Conservation (phyloP, 2,888 invertebrate genomes). For the Caenorhabditis sp. region DNA sequence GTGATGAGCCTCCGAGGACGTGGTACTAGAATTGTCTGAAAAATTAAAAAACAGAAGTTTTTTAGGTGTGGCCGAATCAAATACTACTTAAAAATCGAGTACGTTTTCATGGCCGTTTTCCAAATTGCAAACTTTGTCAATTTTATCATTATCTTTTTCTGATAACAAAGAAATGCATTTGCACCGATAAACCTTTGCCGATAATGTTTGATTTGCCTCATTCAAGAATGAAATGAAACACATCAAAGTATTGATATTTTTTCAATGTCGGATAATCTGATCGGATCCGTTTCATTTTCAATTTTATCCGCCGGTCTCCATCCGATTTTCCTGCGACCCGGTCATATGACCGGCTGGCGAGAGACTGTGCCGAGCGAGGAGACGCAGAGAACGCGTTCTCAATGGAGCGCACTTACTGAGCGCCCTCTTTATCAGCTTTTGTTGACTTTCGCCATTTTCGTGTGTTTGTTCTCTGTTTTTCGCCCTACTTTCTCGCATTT, state of each 20-base stretch:
- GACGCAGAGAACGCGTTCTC: constrained; percentile 22
- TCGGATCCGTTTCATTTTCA: no score
- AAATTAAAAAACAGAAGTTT: neutral
- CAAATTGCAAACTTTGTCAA: constrained; percentile 52
- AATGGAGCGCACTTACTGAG: constrained; percentile 24
- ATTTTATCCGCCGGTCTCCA: no score
- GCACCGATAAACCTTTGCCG: no score
- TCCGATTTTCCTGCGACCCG: no score
- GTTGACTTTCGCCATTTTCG: constrained; percentile 12
- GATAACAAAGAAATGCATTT: no score
- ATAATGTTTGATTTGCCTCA: no score
- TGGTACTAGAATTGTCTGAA: constrained; percentile 1
- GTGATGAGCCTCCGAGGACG: constrained; percentile 33
- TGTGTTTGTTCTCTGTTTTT: constrained; percentile 33
- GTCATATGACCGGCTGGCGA: constrained; percentile 21
- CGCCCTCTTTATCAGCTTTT: constrained; percentile 9
- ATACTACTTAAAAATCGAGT: constrained; percentile 30
- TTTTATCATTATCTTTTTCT: constrained; percentile 42
- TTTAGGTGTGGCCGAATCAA: constrained; percentile 25
- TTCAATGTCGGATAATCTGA: no score
- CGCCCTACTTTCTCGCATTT: neutral
- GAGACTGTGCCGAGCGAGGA: constrained; percentile 1
- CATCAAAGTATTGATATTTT: no score
- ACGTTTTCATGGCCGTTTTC: constrained; percentile 39
- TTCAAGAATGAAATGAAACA: no score